These are phyloP conservation scores for Epinephelus cyanopodus DNA, from an alignment of 2,113 vertebrate species.

Conservation along the genomic window DNA sequence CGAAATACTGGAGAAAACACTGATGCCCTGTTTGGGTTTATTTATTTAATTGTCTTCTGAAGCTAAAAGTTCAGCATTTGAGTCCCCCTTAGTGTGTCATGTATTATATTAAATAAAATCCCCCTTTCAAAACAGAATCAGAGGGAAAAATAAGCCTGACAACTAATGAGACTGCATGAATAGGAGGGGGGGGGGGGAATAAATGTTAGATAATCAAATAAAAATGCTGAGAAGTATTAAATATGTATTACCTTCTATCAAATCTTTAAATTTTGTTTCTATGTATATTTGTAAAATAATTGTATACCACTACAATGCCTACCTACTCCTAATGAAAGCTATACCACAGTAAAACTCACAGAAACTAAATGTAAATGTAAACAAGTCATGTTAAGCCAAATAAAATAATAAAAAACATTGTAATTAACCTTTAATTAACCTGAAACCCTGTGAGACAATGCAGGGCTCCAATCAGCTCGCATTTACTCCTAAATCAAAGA, in stretches of 20 bases:
- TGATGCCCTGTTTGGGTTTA: background rate
- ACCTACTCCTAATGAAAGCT: background rate
- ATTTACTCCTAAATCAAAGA: conserved; percentile 26
- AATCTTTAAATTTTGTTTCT: background rate
- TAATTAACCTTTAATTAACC: conserved; percentile 50
- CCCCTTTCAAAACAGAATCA: background rate
- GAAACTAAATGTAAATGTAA: background rate
- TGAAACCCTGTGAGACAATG: background rate
- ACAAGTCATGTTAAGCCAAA: background rate
- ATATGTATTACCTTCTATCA: background rate
- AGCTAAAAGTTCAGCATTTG: background rate
- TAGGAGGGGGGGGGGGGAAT: no score
- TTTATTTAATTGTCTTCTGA: conserved; percentile 20
- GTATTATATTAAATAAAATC: background rate
- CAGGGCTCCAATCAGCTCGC: conserved; percentile 9
- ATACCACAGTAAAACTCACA: background rate
- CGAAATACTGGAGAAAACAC: conserved; percentile 46
- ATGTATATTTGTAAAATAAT: conserved; percentile 7
- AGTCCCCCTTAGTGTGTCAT: background rate
- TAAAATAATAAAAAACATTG: background rate
- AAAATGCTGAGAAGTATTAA: background rate
- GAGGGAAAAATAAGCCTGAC: background rate
- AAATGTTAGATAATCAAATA: no score
- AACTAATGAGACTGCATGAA: background rate
- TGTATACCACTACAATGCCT: background rate